These are phyloP conservation scores for Serranus cabrilla DNA, from an alignment of 2,797 vertebrate species.

Conservation along the genomic window DNA sequence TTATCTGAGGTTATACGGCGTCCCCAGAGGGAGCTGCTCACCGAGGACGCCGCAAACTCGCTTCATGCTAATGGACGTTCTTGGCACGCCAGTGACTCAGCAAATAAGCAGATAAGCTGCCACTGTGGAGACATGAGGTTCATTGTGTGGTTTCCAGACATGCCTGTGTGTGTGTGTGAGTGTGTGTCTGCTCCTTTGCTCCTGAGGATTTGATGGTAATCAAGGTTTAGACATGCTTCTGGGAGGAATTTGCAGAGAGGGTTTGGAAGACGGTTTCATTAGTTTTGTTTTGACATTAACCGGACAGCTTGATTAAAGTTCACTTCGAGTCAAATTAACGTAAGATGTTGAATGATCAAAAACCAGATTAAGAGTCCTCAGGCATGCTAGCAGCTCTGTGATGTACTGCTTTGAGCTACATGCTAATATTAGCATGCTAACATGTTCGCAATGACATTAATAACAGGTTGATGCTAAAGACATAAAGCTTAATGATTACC, in stretches of 20 bases:
- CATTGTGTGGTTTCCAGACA: conserved; percentile 7
- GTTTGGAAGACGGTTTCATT: neutral
- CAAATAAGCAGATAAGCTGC: conserved; percentile 37
- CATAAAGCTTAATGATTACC: neutral
- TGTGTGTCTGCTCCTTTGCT: neutral
- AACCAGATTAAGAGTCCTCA: conserved; percentile 3
- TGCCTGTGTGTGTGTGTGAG: conserved; percentile 5
- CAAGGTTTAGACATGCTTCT: neutral
- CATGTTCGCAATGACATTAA: neutral
- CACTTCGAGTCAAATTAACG: neutral
- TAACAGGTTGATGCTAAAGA: neutral
- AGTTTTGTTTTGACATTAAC: neutral
- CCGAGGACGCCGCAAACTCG: conserved; percentile 7
- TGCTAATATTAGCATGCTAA: neutral
- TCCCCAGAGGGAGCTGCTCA: conserved; percentile 11
- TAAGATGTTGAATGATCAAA: neutral
- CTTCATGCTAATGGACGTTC: conserved; percentile 10
- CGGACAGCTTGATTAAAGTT: neutral
- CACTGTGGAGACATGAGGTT: conserved; percentile 30
- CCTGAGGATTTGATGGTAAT: neutral
- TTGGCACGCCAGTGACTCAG: conserved; percentile 22
- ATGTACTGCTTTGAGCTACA: conserved; percentile 2
- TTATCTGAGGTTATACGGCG: conserved; percentile 43
- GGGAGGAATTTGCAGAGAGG: neutral
- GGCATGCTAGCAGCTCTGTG: neutral